These are phyloP conservation scores for Trichogramma pretiosum DNA, from an alignment of 1,140 invertebrate species.

Conservation along the genomic window DNA sequence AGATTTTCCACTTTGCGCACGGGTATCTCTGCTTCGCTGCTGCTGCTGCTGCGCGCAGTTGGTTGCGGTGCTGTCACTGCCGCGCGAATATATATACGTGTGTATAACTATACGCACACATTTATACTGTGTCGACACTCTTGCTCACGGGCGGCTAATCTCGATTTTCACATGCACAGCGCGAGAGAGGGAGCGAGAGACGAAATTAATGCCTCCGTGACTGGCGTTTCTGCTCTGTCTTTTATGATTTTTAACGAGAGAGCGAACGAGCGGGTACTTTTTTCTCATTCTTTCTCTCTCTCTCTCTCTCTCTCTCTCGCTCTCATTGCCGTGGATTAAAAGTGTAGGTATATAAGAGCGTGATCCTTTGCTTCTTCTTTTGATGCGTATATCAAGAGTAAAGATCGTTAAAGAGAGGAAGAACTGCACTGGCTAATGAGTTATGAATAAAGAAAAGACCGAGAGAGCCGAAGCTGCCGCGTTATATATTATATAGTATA, in stretches of 20 bases:
- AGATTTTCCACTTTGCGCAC: conserved; percentile 34
- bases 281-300: too few species aligned
- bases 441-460: not conserved
- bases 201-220: conserved; percentile 14
- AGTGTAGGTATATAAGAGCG: not conserved
- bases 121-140: conserved; percentile 16
- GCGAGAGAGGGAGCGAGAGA: not conserved
- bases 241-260: conserved; percentile 13
- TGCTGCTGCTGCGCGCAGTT: too few species aligned
- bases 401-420: not conserved
- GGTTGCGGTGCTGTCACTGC: too few species aligned
- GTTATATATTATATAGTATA: too few species aligned
- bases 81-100: conserved; percentile 14
- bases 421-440: not conserved
- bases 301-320: too few species aligned
- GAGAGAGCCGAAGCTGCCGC: not conserved
- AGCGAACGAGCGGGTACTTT: not conserved
- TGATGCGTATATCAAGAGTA: too few species aligned
- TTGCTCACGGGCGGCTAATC: too few species aligned
- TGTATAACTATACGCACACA: too few species aligned
- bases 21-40: not conserved
- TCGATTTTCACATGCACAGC: conserved; percentile 10
- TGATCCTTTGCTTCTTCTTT: not conserved
- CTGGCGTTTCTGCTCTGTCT: too few species aligned
- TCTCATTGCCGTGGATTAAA: not conserved